Evolutionary conservation across 1,140 invertebrate genomes (phyloP).

Genomic region (Gryon sp.): DNA sequence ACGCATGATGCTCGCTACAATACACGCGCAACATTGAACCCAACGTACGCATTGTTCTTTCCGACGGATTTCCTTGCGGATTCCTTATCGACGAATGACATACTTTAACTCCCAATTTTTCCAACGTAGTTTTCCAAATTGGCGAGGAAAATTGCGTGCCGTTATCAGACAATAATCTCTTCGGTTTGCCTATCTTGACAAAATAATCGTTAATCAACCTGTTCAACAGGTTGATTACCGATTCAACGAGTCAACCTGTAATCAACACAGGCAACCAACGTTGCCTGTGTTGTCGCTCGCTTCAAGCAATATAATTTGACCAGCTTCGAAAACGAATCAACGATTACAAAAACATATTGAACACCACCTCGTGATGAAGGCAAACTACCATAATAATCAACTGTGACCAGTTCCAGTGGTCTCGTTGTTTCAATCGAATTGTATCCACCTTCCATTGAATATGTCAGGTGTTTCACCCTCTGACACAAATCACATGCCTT

Average conservation of each 20-base stretch:
- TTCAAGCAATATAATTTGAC: slow-evolving; percentile 62
- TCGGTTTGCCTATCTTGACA: slow-evolving; percentile 28
- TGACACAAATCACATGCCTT: slow-evolving; percentile 20
- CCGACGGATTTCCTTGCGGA: slow-evolving; percentile 64
- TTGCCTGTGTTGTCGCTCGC: slow-evolving; percentile 59
- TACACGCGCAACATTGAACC: slow-evolving; percentile 16
- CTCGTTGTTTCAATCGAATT: not conserved
- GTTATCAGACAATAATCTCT: slow-evolving; percentile 42
- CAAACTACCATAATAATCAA: slow-evolving; percentile 68
- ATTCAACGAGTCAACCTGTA: too few relatives aligned
- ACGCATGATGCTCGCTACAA: slow-evolving; percentile 2
- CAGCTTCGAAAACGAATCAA: slow-evolving; percentile 69
- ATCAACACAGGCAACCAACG: too few relatives aligned
- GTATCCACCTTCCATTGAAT: slow-evolving; percentile 1
- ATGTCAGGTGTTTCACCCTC: not conserved
- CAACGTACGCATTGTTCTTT: slow-evolving; percentile 66
- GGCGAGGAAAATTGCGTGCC: slow-evolving; percentile 51
- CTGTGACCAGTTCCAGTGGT: slow-evolving; percentile 53
- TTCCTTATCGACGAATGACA: slow-evolving; percentile 36
- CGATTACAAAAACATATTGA: slow-evolving; percentile 67
- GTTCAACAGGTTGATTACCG: too few relatives aligned
- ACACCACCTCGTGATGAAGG: slow-evolving; percentile 53
- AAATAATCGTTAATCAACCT: slow-evolving; percentile 49
- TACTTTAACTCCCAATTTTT: slow-evolving; percentile 11
- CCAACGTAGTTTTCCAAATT: slow-evolving; percentile 14